phyloP scores from a whole-genome alignment of 1,140 invertebrate genomes.

The Gryon sp. region DNA sequence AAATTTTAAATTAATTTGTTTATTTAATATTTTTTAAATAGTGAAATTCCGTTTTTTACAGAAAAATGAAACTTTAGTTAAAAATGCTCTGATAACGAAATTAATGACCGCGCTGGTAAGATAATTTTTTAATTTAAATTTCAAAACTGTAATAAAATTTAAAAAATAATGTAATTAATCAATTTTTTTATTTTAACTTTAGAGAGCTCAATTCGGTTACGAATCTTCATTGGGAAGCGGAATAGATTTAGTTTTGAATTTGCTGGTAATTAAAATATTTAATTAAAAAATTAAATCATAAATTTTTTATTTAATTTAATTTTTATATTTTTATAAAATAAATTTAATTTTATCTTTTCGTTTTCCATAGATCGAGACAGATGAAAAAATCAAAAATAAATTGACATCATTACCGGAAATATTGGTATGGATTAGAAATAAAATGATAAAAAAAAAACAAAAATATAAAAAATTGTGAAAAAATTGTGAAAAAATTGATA shows the following conservation, averaged over 20 bases:
- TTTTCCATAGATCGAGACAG: too few species aligned
- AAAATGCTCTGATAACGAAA: constrained; percentile 1
- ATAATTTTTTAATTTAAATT: too few species aligned
- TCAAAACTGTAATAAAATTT: too few species aligned
- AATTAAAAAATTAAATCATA: too few species aligned
- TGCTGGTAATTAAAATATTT: constrained; percentile 20
- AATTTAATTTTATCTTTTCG: too few species aligned
- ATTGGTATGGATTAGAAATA: too few species aligned
- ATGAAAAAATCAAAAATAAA: too few species aligned
- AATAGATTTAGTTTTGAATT: constrained; percentile 11
- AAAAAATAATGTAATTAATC: background rate
- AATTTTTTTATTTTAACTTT: constrained; percentile 2
- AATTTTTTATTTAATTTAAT: background rate
- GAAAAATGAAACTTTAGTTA: background rate
- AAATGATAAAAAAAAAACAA: too few species aligned
- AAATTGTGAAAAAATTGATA: constrained; percentile 1
- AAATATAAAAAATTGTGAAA: too few species aligned
- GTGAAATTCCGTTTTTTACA: background rate
- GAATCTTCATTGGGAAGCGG: constrained; percentile 9
- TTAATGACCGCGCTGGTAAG: constrained; percentile 23
- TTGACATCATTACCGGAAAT: background rate
- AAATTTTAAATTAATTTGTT: background rate
- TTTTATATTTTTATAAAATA: too few species aligned
- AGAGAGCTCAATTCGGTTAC: constrained; percentile 21
- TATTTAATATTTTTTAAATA: too few species aligned